Conservation (phyloP, 2,888 invertebrate species). For the Lasioglossum marginatum region DNA sequence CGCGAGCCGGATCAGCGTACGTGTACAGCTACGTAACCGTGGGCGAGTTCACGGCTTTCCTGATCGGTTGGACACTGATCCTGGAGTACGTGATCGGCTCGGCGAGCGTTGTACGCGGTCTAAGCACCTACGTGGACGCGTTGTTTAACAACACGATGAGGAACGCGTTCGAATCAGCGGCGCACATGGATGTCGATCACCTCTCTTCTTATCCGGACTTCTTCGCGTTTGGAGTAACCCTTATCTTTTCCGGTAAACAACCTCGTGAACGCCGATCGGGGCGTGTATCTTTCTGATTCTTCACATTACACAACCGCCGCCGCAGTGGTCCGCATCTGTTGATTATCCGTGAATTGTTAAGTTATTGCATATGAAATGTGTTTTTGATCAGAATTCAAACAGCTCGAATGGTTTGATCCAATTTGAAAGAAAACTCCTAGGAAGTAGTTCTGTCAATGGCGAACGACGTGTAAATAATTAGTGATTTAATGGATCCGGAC, state of each 20-base stretch:
- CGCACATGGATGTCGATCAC: conserved; percentile 89
- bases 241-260: conserved; percentile 88
- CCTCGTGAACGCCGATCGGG: neutral
- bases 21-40: conserved; percentile 97
- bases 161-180: conserved; percentile 86
- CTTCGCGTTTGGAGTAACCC: conserved; percentile 90
- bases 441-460: no score
- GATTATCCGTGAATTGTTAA: neutral
- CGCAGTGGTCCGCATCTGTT: neutral
- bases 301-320: neutral
- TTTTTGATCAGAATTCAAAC: neutral
- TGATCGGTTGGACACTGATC: conserved; percentile 97
- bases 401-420: no score
- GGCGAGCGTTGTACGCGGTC: conserved; percentile 93
- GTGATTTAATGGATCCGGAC: neutral
- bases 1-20: conserved; percentile 96
- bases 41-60: conserved; percentile 95
- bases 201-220: conserved; percentile 91
- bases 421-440: no score
- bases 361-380: neutral
- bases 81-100: conserved; percentile 95
- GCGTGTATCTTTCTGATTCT: neutral
- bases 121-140: conserved; percentile 92
- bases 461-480: neutral
- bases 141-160: conserved; percentile 89